Base-by-base conservation (phyloP, 2,888 invertebrate genomes). In the Eupithecia dodoneata region DNA sequence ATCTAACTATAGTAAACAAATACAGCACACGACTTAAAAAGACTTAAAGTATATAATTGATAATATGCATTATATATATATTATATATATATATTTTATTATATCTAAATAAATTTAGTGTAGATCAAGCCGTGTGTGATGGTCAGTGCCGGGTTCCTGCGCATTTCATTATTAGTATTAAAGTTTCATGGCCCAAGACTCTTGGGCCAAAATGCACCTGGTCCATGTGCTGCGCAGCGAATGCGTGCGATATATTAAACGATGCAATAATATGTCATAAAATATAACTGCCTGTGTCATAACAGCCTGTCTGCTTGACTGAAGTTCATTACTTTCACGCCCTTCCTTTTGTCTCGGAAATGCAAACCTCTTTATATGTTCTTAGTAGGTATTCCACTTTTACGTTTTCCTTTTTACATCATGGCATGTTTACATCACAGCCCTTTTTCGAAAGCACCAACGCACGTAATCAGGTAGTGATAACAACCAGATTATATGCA, bases 361-460 rank as follows among this genome's bases (percentile, higher is more conserved):
- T 18, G 18, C 18, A 59, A 59, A 59, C 55, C 55, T 59, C 18
- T 4, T 18, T 52, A 4, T 15, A 52, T 52, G 13, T 15, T 15
- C 5, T 52, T 7, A 2, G 63, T 63, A 63, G 4, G 12, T 63
- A 63, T 63, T 59, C 63, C 63, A 63, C 63, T 30, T 63, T 10
- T 30, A 63, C 30, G 30, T 63, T 30, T 63, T 30, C 10, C 30
- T 63, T 63, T 63, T 63, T 63, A 63, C 63, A 30, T 63, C 63
- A 63, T 63, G 63, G 12, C 59, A 9, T 59, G 59, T 63, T 63
- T 63, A 63, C 63, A 30, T 63, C 63, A 63, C 30, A 30, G 63
- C 63, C 63, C 63, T 63, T 59, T 63, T 63, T 6, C 63, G 30
- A 63, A 63, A 63, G 63, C 30, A 55, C 52, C n/a, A 63, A 30